These are phyloP conservation scores for Pagrus major DNA, from an alignment of 2,113 vertebrate species.

Conservation along the genomic window DNA sequence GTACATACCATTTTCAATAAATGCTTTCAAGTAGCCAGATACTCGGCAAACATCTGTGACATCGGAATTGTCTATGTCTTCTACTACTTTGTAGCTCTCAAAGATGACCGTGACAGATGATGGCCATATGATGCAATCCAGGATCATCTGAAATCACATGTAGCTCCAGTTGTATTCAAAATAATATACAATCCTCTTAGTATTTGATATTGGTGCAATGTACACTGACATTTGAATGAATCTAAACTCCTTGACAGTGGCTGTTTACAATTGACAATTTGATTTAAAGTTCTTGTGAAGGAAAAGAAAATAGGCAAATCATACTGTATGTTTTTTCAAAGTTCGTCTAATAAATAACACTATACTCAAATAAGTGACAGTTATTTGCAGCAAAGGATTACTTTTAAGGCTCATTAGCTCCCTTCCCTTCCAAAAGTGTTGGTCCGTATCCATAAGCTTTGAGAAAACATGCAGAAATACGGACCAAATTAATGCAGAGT, in stretches of 20 bases:
- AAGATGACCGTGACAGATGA: slow-evolving; percentile 40
- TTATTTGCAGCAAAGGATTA: neutral
- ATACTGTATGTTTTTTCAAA: neutral
- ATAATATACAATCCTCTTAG: neutral
- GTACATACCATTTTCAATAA: slow-evolving; percentile 59
- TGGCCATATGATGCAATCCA: slow-evolving; percentile 64
- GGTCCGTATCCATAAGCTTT: too few relatives aligned
- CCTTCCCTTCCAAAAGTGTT: too few relatives aligned
- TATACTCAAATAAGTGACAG: neutral
- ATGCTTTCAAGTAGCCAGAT: slow-evolving; percentile 54
- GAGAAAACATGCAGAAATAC: too few relatives aligned
- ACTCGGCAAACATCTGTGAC: slow-evolving; percentile 34
- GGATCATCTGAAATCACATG: slow-evolving; percentile 58
- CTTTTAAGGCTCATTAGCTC: too few relatives aligned
- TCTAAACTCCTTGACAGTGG: neutral
- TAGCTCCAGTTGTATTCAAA: neutral
- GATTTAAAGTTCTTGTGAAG: neutral
- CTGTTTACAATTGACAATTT: neutral
- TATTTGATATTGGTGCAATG: neutral
- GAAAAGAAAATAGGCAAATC: neutral
- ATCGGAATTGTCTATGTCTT: neutral
- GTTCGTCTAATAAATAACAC: neutral
- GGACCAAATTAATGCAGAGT: too few relatives aligned
- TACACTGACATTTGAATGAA: neutral
- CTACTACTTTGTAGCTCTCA: slow-evolving; percentile 11